Percentiles rank a stretch among this genome's conserved stretches.
These are phyloP conservation scores for Plecturocebus donacophilus DNA, from an alignment of 2,113 vertebrate genomes.

Conservation along the genomic window DNA sequence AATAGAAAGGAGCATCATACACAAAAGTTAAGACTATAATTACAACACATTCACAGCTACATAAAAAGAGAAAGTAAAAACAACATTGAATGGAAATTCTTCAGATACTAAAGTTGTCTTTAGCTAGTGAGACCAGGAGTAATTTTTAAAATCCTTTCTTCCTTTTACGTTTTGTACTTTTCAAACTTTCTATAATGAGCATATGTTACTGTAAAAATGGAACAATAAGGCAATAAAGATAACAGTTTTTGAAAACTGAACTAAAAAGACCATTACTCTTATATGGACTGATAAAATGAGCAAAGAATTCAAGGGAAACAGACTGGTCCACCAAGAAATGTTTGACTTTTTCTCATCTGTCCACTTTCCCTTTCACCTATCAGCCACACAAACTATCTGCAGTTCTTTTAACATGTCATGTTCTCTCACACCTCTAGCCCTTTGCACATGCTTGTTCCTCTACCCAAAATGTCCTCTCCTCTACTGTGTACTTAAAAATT, in stretches of 20 bases:
- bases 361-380: neutral
- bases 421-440: neutral
- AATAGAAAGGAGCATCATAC: neutral
- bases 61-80: neutral
- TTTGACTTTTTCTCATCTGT: neutral
- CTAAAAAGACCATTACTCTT: constrained; percentile 33
- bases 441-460: neutral
- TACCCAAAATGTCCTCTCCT: neutral
- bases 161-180: neutral
- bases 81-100: neutral
- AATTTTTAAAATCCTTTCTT: constrained; percentile 5
- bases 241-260: constrained; percentile 44
- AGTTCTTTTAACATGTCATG: neutral
- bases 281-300: constrained; percentile 33
- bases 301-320: constrained; percentile 43
- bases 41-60: constrained; percentile 27
- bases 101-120: neutral
- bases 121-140: neutral
- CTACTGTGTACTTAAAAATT: neutral
- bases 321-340: neutral
- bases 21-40: constrained; percentile 57
- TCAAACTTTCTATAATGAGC: constrained; percentile 32
- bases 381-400: neutral
- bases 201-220: constrained; percentile 38
- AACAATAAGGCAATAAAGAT: constrained; percentile 49